A percentile compares a stretch with the other conserved stretches of the same genome.
These are phyloP conservation scores for Phthorimaea operculella DNA, from an alignment of 1,140 invertebrate species.

Conservation along the genomic window DNA sequence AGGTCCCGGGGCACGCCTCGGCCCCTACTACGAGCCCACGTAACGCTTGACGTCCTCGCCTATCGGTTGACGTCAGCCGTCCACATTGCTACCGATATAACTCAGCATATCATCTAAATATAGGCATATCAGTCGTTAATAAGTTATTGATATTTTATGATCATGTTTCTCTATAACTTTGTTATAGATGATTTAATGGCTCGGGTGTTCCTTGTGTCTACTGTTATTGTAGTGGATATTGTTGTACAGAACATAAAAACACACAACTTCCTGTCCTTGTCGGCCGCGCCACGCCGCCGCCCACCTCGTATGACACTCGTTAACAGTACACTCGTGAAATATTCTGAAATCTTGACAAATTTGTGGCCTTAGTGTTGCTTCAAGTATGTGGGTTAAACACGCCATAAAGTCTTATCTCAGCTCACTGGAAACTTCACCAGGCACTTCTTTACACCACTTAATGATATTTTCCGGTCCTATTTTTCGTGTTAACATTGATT, in stretches of 20 bases:
- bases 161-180: neutral
- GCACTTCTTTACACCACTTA: slow-evolving; percentile 9
- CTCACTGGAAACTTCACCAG: slow-evolving; percentile 17
- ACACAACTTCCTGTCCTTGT: neutral
- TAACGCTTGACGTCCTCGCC: slow-evolving; percentile 12
- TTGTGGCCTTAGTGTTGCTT: slow-evolving; percentile 10
- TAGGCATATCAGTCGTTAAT: neutral
- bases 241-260: neutral
- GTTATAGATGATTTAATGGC: neutral
- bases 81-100: neutral
- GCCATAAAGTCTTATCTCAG: slow-evolving; percentile 51
- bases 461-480: slow-evolving; percentile 23
- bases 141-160: slow-evolving; percentile 5
- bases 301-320: neutral
- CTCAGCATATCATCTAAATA: neutral
- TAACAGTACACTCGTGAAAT: neutral
- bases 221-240: neutral
- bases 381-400: slow-evolving; percentile 41
- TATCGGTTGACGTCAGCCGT: slow-evolving; percentile 17
- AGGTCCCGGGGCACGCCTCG: slow-evolving; percentile 14
- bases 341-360: neutral
- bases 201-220: neutral
- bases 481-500: slow-evolving; percentile 5
- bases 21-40: slow-evolving; percentile 9
- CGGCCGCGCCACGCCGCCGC: no score